These are phyloP conservation scores for Tyrannus savana DNA, from an alignment of 2,113 vertebrate genomes.

Conservation along the genomic window DNA sequence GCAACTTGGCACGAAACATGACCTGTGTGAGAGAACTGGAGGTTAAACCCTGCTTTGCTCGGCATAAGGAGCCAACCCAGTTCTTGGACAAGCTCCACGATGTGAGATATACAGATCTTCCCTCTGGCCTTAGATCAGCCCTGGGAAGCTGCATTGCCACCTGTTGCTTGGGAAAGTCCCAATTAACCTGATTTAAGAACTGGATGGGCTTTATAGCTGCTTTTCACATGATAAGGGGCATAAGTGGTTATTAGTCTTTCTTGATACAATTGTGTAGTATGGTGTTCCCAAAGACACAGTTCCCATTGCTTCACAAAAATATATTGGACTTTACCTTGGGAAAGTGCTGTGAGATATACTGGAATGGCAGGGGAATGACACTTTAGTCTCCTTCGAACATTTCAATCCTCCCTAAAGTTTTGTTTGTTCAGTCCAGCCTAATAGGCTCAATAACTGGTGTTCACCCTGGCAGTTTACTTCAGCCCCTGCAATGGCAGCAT, in stretches of 20 bases:
- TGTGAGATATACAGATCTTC: background rate
- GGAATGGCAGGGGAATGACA: background rate
- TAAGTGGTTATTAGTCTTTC: background rate
- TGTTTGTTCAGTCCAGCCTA: background rate
- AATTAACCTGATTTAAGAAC: conserved; percentile 2
- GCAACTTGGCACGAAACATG: background rate
- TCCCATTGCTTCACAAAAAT: background rate
- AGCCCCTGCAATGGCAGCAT: background rate
- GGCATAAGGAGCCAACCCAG: background rate
- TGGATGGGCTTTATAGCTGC: background rate
- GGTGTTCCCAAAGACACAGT: background rate
- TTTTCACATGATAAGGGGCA: background rate
- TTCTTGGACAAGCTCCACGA: background rate
- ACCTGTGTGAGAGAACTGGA: conserved; percentile 27
- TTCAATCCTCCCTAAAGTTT: background rate
- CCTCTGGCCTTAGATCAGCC: background rate
- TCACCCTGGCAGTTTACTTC: background rate
- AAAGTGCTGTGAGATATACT: background rate
- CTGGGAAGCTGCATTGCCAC: conserved; percentile 23
- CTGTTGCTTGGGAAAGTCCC: conserved; percentile 60
- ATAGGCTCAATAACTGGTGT: background rate
- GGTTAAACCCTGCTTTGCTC: background rate
- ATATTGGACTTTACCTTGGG: background rate
- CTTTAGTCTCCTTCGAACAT: background rate
- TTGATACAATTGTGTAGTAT: background rate